These are phyloP conservation scores for Matsumyia berberina DNA, from an alignment of 2,888 invertebrate genomes.

Conservation along the genomic window DNA sequence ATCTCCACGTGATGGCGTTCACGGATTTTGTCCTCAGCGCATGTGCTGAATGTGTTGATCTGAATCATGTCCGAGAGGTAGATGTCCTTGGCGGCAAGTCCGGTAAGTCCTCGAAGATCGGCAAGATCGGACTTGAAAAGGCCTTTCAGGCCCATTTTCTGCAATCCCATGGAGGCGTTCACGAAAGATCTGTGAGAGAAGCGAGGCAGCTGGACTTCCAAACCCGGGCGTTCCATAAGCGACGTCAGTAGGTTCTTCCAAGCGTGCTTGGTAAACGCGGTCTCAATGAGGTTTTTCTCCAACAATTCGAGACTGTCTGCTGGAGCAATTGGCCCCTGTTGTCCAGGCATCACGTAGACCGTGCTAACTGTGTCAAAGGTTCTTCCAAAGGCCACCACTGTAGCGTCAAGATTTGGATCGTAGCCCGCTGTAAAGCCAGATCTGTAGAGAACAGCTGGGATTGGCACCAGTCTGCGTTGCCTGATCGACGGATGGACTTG, in stretches of 20 bases:
- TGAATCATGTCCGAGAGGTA: conserved; percentile 94
- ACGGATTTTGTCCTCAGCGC: conserved; percentile 89
- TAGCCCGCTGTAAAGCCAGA: conserved; percentile 92
- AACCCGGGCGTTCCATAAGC: conserved; percentile 89
- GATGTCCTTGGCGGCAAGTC: conserved; percentile 90
- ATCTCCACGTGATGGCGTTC: conserved; percentile 92
- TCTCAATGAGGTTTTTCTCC: conserved; percentile 89
- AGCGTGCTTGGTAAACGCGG: conserved; percentile 88
- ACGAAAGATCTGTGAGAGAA: conserved; percentile 93
- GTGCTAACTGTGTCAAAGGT: conserved; percentile 90
- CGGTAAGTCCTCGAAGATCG: conserved; percentile 93
- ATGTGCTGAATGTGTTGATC: conserved; percentile 92
- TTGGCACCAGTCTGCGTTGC: conserved; percentile 91
- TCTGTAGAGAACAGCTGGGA: conserved; percentile 92
- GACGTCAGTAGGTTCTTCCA: conserved; percentile 91
- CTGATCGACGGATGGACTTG: conserved; percentile 92
- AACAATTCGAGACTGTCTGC: conserved; percentile 91
- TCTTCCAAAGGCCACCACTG: conserved; percentile 91
- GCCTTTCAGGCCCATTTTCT: conserved; percentile 92
- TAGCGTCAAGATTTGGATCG: conserved; percentile 93
- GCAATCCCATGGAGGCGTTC: conserved; percentile 91
- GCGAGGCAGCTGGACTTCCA: conserved; percentile 93
- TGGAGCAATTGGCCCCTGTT: conserved; percentile 91
- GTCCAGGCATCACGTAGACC: conserved; percentile 93
- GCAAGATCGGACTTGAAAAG: conserved; percentile 91